Evolutionary conservation across 2,888 invertebrate genomes (phyloP), one percentile per base, ranked within the genome.

Genomic region (Platerodrilus igneus): DNA sequence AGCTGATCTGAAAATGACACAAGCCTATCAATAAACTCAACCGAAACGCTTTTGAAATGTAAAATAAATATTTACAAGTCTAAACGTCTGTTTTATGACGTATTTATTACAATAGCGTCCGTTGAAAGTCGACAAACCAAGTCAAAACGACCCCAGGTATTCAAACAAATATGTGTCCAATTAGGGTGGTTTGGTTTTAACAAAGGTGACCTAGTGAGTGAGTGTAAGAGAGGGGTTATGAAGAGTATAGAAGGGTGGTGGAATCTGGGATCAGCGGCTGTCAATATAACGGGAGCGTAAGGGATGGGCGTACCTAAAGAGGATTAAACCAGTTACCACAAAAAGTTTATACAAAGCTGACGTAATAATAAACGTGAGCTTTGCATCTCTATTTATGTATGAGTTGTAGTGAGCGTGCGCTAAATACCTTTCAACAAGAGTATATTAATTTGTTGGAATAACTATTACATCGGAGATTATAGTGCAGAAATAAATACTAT

Each of bases 191-290:
- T 57, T 59, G 46, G 40, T 48, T 44, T 45, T 52, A 59, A 62
- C 62, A 64, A 63, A 57, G 62, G 60, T 62, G 61, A 60, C 62
- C 59, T 55, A 61, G 56, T 60, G 51, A 50, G 47, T 40, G 37
- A 30, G 23, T 42, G n/a, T n/a, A n/a, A n/a, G 41, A 28, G 50
- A 43, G 50, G 50, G 49, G 51, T 29, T 44, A n/a, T 47, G 45
- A 47, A 44, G 51, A 21, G 47, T 36, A 33, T 31, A 38, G 45
- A 42, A 44, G 43, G 50, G n/a, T 51, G 48, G 52, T 51, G 48
- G 41, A 53, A 53, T 56, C 54, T 51, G 48, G 41, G 52, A 53
- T 56, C 54, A 52, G 53, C 57, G 54, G 53, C 56, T 58, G 58
- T 60, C 59, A 56, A 58, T 59, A 59, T 47, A 49, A 54, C 47